Evolutionary conservation across 1,140 invertebrate species (phyloP).

Genomic region (Drosophila bifasciata): DNA sequence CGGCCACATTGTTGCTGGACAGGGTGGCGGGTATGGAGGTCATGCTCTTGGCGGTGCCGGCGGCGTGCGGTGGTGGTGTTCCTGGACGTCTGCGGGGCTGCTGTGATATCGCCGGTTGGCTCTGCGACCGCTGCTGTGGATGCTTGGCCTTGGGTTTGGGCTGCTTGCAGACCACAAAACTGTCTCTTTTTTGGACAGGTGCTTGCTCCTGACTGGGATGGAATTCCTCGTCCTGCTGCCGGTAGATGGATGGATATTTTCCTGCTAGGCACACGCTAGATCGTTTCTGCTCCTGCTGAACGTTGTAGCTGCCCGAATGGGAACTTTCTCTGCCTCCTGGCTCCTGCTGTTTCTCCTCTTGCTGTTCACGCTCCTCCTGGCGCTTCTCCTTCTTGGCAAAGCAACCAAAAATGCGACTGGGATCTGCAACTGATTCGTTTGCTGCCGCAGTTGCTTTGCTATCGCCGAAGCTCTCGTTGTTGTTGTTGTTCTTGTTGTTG

Average conservation of each 20-base stretch:
- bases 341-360: conserved; percentile 2
- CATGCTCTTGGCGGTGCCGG: conserved; percentile 53
- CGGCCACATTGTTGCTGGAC: conserved; percentile 74
- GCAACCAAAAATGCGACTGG: conserved; percentile 51
- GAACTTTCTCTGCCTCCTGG: conserved; percentile 19
- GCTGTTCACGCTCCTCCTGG: conserved; percentile 17
- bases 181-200: conserved; percentile 5
- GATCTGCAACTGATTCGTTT: conserved; percentile 12
- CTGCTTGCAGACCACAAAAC: conserved; percentile 40
- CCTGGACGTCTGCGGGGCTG: conserved; percentile 55
- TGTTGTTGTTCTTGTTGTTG: conserved; percentile 63
- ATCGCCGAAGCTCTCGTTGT: conserved; percentile 12
- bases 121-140: conserved; percentile 60
- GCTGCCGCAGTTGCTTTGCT: conserved; percentile 21
- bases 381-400: conserved; percentile 49
- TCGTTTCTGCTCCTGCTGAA: conserved; percentile 48
- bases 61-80: conserved; percentile 59
- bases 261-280: conserved; percentile 16
- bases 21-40: conserved; percentile 68
- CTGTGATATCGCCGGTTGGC: conserved; percentile 60
- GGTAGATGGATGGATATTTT: conserved; percentile 37
- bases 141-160: conserved; percentile 41
- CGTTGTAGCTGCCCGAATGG: conserved; percentile 60
- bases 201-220: conserved; percentile 15
- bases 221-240: conserved; percentile 59